Percentiles rank a stretch among this genome's conserved stretches.
phyloP scores from a whole-genome alignment of 2,888 invertebrate species.

The Neoscelio sp. region DNA sequence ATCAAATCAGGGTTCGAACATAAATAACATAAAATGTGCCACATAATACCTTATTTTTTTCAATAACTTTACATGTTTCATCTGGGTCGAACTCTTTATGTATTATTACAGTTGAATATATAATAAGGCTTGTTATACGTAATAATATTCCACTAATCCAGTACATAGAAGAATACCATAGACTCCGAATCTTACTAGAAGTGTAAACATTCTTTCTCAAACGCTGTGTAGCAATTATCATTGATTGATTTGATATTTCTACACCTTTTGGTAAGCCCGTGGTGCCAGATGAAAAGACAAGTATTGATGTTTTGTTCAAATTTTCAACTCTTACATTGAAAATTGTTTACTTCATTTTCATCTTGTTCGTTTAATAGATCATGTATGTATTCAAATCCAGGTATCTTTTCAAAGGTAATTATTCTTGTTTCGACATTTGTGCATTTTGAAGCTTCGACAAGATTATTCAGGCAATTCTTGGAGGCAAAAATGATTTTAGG shows the following conservation, averaged over 20 bases:
- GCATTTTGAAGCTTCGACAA: conserved; percentile 34
- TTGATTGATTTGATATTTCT: conserved; percentile 73
- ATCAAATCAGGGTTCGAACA: too few relatives aligned
- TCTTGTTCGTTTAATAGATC: conserved; percentile 68
- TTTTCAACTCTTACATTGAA: conserved; percentile 67
- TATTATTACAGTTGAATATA: conserved; percentile 66
- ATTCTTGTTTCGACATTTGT: conserved; percentile 63
- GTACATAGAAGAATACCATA: conserved; percentile 74
- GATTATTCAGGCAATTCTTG: conserved; percentile 27
- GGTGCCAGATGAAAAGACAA: conserved; percentile 79
- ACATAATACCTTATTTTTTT: conserved; percentile 76
- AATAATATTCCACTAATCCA: conserved; percentile 77
- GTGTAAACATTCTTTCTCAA: too few relatives aligned
- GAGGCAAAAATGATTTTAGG: conserved; percentile 76
- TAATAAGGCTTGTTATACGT: conserved; percentile 57
- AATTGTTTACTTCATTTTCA: conserved; percentile 67
- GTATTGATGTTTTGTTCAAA: conserved; percentile 66
- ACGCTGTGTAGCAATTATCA: neutral
- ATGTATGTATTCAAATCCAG: conserved; percentile 62
- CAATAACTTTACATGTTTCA: conserved; percentile 71
- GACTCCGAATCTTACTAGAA: neutral
- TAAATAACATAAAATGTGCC: neutral
- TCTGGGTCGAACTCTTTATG: conserved; percentile 72
- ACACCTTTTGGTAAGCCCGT: conserved; percentile 78
- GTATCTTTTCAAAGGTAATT: conserved; percentile 71